Conservation (phyloP, 2,113 vertebrate genomes). For the Thunnus maccoyii region DNA sequence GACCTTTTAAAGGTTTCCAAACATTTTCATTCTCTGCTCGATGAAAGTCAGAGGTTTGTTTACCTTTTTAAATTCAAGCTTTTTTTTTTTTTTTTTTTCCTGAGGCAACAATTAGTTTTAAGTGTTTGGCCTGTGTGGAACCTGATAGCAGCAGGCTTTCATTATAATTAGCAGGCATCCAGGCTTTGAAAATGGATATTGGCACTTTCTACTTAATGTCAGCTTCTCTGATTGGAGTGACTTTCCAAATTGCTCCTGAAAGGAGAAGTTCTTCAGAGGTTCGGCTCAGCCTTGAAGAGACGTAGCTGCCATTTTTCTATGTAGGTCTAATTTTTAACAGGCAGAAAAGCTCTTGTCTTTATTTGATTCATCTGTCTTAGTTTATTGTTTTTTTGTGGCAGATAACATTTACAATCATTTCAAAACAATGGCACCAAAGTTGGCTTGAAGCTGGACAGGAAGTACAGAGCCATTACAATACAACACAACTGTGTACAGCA, state of each 20-base stretch:
- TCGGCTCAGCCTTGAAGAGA: too few species aligned
- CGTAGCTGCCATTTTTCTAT: too few species aligned
- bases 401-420: neutral
- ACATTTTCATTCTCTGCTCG: neutral
- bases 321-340: too few species aligned
- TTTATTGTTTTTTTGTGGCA: neutral
- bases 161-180: constrained; percentile 54
- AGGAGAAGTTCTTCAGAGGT: too few species aligned
- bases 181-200: constrained; percentile 53
- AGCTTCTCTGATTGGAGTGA: too few species aligned
- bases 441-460: neutral
- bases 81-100: constrained; percentile 1
- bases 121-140: constrained; percentile 40
- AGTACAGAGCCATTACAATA: neutral
- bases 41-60: constrained; percentile 23
- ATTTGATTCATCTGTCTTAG: too few species aligned
- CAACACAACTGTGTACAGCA: neutral
- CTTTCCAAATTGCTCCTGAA: too few species aligned
- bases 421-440: neutral
- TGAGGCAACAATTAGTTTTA: constrained; percentile 47
- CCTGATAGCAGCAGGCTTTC: constrained; percentile 46
- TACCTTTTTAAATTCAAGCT: constrained; percentile 6
- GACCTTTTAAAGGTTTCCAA: neutral
- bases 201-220: too few species aligned
- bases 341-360: too few species aligned